These are phyloP conservation scores for Poecilia picta DNA, from an alignment of 2,797 vertebrate species.

Conservation along the genomic window DNA sequence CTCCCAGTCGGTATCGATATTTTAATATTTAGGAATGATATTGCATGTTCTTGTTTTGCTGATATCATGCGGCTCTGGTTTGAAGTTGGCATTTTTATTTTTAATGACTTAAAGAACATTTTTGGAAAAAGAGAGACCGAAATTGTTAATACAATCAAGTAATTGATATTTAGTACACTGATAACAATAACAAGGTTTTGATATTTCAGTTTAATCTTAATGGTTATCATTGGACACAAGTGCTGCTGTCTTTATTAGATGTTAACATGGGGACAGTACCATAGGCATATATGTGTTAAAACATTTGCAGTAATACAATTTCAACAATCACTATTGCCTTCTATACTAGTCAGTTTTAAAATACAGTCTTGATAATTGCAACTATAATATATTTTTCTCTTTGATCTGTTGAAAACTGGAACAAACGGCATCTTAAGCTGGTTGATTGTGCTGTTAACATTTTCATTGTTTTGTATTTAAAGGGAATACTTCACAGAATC, in stretches of 20 bases:
- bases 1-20: neutral
- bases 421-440: constrained; percentile 18
- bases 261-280: constrained; percentile 15
- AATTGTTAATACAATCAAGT: constrained; percentile 6
- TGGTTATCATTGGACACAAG: constrained; percentile 8
- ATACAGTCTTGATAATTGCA: constrained; percentile 15
- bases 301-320: constrained; percentile 15
- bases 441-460: constrained; percentile 36
- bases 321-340: constrained; percentile 25
- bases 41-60: neutral
- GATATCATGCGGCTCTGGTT: neutral
- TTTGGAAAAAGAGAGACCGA: neutral
- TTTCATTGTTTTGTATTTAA: constrained; percentile 36
- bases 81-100: neutral
- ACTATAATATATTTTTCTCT: constrained; percentile 31
- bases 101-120: neutral
- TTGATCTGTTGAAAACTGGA: constrained; percentile 37
- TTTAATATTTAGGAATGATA: neutral
- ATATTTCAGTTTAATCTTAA: constrained; percentile 13
- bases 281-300: constrained; percentile 23
- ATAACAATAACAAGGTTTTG: neutral
- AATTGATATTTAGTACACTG: constrained; percentile 3
- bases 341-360: constrained; percentile 26
- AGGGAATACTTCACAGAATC: constrained; percentile 18
- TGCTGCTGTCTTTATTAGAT: constrained; percentile 11